Percentiles rank a stretch among this genome's conserved stretches.
phyloP scores from a whole-genome alignment of 2,888 invertebrate species.

The Diploptera punctata region DNA sequence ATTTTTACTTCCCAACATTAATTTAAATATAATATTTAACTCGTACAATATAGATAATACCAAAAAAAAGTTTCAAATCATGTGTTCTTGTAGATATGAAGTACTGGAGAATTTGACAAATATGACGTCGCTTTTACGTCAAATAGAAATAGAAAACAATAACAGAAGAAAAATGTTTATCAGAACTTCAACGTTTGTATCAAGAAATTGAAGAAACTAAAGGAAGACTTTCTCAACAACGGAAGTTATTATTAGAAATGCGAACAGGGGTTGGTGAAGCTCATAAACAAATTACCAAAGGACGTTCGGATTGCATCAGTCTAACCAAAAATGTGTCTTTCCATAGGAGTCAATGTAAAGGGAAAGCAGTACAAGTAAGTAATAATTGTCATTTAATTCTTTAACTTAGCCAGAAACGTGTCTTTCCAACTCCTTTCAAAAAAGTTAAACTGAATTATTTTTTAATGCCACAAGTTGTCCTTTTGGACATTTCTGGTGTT shows the following conservation, averaged over 20 bases:
- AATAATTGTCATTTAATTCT: no score
- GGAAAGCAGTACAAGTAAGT: conserved; percentile 52
- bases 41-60: no score
- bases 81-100: conserved; percentile 51
- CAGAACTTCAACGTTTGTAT: conserved; percentile 50
- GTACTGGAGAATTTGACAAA: conserved; percentile 52
- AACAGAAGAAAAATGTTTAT: conserved; percentile 48
- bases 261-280: conserved; percentile 49
- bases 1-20: no score
- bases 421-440: no score
- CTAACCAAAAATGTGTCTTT: conserved; percentile 51
- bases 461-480: no score
- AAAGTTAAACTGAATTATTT: no score
- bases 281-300: conserved; percentile 50
- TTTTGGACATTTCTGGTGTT: no score
- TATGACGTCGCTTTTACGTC: conserved; percentile 51
- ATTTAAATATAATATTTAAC: no score
- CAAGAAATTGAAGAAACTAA: conserved; percentile 51
- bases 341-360: conserved; percentile 49
- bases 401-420: no score
- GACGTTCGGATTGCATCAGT: conserved; percentile 51
- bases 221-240: conserved; percentile 49
- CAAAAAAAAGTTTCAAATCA: no score
- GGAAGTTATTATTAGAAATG: conserved; percentile 49
- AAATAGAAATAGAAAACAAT: conserved; percentile 52